phyloP scores from a whole-genome alignment of 2,113 vertebrate species.

The Actenoides lindsayi region DNA sequence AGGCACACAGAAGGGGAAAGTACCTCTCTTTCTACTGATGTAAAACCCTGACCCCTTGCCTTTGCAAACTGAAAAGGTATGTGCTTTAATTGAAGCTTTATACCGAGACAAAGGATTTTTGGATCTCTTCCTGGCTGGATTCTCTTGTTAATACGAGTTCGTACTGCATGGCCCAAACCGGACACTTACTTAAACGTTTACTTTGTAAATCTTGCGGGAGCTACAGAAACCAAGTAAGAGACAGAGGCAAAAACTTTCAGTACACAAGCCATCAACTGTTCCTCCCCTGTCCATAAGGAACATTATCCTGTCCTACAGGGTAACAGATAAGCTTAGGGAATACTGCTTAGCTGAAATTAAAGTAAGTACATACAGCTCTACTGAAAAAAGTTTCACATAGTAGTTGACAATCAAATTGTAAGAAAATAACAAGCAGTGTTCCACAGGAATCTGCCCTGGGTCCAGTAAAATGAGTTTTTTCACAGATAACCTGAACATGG shows the following conservation, averaged over 20 bases:
- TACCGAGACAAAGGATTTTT: not conserved
- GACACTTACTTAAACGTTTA: not conserved
- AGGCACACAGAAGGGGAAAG: not conserved
- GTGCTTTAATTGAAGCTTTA: not conserved
- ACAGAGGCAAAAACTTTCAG: not conserved
- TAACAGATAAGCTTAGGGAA: not conserved
- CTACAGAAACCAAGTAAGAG: not conserved
- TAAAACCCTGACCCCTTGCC: not conserved
- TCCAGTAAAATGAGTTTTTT: not conserved
- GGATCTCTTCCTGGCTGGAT: not conserved
- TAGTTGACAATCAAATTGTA: not conserved
- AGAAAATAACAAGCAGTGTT: not conserved
- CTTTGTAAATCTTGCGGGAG: not conserved
- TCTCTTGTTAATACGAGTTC: not conserved
- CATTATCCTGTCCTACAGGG: not conserved
- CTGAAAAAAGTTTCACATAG: not conserved
- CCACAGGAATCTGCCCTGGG: not conserved
- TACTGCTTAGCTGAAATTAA: not conserved
- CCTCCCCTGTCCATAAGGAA: not conserved
- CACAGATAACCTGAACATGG: not conserved
- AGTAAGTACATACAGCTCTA: not conserved
- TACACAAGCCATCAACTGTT: not conserved
- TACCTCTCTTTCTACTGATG: not conserved
- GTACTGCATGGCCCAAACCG: not conserved
- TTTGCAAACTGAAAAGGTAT: not conserved